phyloP scores from a whole-genome alignment of 2,797 vertebrate genomes.

The Numenius phaeopus region DNA sequence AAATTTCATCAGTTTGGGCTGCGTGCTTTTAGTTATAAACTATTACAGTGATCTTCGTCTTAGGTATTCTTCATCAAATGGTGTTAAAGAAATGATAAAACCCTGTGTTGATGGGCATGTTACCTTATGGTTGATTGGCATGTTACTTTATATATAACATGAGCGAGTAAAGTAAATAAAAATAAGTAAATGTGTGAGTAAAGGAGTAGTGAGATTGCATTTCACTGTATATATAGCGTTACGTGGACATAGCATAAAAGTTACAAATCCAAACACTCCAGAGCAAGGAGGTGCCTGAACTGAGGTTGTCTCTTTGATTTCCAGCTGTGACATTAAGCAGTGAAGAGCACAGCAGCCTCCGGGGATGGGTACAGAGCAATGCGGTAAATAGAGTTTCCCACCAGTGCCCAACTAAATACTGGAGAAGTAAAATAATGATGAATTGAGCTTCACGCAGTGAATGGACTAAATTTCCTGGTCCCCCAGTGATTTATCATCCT shows the following conservation, averaged over 20 bases:
- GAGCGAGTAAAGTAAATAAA: neutral
- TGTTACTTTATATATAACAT: neutral
- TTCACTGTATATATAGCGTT: neutral
- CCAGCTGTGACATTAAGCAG: accelerated
- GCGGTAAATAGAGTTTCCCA: accelerated
- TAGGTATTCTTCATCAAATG: neutral
- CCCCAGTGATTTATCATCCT: neutral
- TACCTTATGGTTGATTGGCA: neutral
- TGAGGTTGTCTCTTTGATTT: neutral
- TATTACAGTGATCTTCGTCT: neutral
- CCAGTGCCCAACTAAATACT: neutral
- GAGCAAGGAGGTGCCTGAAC: neutral
- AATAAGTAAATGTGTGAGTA: neutral
- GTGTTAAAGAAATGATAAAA: neutral
- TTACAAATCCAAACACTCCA: neutral
- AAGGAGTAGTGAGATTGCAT: neutral
- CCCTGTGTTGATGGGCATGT: neutral
- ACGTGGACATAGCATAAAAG: neutral
- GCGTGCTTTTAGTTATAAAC: neutral
- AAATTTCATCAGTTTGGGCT: neutral
- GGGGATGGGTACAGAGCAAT: accelerated
- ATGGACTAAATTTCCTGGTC: neutral
- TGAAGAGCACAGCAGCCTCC: neutral
- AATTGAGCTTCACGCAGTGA: neutral
- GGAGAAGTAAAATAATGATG: neutral